Evolutionary conservation across 2,888 invertebrate genomes (phyloP).

Genomic region (Exephanes ischioxanthus): DNA sequence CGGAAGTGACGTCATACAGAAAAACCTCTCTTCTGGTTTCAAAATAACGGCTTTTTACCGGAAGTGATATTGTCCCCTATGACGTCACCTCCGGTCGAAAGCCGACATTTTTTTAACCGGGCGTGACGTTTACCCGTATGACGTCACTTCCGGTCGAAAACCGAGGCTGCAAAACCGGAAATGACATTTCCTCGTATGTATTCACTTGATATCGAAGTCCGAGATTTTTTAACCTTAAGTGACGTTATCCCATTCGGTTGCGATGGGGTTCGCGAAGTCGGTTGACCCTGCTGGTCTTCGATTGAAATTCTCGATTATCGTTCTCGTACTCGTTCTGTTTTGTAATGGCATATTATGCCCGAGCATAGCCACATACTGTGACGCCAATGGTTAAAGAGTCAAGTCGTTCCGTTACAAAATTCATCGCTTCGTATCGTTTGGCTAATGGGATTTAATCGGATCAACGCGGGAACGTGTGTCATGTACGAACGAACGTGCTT

Average conservation of each 20-base stretch:
- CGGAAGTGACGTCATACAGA: no score
- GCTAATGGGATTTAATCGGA: conserved; percentile 77
- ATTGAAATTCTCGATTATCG: conserved; percentile 35
- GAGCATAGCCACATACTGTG: conserved; percentile 9
- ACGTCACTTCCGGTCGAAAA: no score
- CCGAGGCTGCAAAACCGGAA: no score
- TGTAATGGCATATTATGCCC: conserved; percentile 2
- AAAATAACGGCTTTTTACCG: no score
- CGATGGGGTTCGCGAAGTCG: conserved; percentile 11
- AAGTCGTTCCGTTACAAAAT: conserved; percentile 71
- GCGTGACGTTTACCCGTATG: no score
- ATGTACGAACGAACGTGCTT: conserved; percentile 57
- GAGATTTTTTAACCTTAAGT: no score
- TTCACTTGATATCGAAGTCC: no score
- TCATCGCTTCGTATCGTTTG: conserved; percentile 73
- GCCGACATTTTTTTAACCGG: no score
- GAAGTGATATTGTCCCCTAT: no score
- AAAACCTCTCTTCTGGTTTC: no score
- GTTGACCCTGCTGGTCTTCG: neutral
- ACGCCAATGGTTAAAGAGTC: conserved; percentile 48
- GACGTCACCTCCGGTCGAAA: no score
- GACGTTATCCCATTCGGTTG: neutral
- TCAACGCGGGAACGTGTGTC: conserved; percentile 74
- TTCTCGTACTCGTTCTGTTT: conserved; percentile 23
- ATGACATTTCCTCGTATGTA: no score